Evolutionary conservation across 2,888 invertebrate genomes (phyloP), one percentile per base, ranked within the genome.

Genomic region (Endomychus coccineus): DNA sequence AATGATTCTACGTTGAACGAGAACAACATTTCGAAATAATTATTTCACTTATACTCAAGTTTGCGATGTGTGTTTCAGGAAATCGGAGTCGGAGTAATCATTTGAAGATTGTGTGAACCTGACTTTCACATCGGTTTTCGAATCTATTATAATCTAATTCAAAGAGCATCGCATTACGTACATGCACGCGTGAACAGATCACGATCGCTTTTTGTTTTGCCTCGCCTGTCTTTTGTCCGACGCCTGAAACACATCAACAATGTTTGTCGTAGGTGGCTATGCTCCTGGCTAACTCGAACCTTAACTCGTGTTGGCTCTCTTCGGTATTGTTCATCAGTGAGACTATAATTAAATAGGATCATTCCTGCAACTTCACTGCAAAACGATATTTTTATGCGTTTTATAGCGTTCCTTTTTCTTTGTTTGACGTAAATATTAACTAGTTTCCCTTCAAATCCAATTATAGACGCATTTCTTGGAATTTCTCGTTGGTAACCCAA

Each of bases 161-260:
- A 48, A 50, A 54, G 51, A 52, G 46, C 50, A 48, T 50, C 48
- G 52, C 47, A 51, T 52, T 49, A 49, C 46, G 47, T 54, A 55
- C 53, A 55, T 57, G 56, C 58, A 58, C 58, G 58, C 58, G 59
- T 56, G 57, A 59, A 58, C 51, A 48, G 54, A 58, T 58, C 58
- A 58, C 59, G 58, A 58, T 54, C 49, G 50, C 54, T 57, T 59
- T 59, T 59, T 58, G 54, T 54, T 54, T 50, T 42, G 55, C 54
- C 55, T 54, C 54, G 53, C 56, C 55, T 47, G 47, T 46, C 53
- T 55, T 56, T 54, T 52, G 56, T 55, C 52, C 51, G 46, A 47
- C 48, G 51, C 27, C 28, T 28, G 47, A 45, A 47, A 51, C 52
- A 48, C 52, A 52, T 51, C 52, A 53, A 54, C 54, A 54, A 56